These are phyloP conservation scores for Dallia pectoralis DNA, from an alignment of 2,797 vertebrate species.

Conservation along the genomic window DNA sequence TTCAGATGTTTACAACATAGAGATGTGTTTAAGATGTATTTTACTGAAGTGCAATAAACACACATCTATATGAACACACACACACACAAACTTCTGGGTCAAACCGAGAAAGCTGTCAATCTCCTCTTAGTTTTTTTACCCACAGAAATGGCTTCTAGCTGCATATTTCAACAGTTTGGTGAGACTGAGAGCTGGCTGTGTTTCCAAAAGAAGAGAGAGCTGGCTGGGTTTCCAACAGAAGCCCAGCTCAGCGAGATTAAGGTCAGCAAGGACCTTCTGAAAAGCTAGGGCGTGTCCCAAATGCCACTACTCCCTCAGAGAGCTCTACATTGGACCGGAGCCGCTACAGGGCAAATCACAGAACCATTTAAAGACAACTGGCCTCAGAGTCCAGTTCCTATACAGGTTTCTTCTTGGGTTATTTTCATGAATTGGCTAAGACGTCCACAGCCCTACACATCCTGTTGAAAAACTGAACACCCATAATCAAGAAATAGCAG, in stretches of 20 bases:
- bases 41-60: neutral
- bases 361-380: too few relatives aligned
- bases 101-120: too few relatives aligned
- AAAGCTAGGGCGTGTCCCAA: neutral
- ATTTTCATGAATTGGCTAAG: neutral
- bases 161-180: slow-evolving; percentile 23
- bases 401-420: neutral
- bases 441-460: neutral
- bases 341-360: neutral
- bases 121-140: neutral
- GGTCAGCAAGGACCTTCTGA: slow-evolving; percentile 20
- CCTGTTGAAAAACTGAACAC: neutral
- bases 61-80: neutral
- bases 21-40: neutral
- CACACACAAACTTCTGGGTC: neutral
- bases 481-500: neutral
- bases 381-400: too few relatives aligned
- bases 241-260: slow-evolving; percentile 5
- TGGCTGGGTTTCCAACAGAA: neutral
- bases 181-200: slow-evolving; percentile 1
- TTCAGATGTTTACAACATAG: neutral
- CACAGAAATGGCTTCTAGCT: slow-evolving; percentile 12
- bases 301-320: neutral
- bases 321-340: neutral
- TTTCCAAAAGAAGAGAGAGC: slow-evolving; percentile 5